Evolutionary conservation across 2,113 vertebrate species (phyloP), one percentile per base, ranked within the genome.

Genomic region (Lathamus discolor): DNA sequence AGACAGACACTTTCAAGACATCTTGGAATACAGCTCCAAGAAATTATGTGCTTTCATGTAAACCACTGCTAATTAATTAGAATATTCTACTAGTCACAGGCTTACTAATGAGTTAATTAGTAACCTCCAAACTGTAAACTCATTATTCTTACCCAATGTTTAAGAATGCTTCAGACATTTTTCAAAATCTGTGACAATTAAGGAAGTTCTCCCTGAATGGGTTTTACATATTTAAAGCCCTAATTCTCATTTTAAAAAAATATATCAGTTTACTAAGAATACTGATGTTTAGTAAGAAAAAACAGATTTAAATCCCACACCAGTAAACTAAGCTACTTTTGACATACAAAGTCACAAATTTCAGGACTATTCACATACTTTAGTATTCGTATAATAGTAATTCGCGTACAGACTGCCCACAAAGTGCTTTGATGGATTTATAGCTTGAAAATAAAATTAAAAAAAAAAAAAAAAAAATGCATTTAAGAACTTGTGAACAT

Each of bases 211-310:
- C 4, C 23, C 9, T 11, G 59, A 75, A 91, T 19, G 86, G 6
- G 0, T n/a, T 15, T 20, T 43, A 57, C 23, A n/a, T 0, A 1
- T 46, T 63, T 67, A 67, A 15, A 63, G 15, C 13, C 22, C n/a
- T 64, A 75, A 85, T 54, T 3, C 1, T 48, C 35, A 61, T 37
- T 67, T 41, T 31, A 52, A 46, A 6, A 74, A 78, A 68, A 86
- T 5, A 16, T 0, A 23, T 41, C 9, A 48, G 7, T 28, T 68
- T 63, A 46, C 54, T 20, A 57, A 33, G 54, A 33, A 55, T 55
- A 55, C 6, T 28, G 13, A 62, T 28, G 8, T 3, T 75, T 75
- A 11, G 31, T 63, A 63, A 19, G 28, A 78, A 90, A 90, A 4
- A 59, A 1, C 1, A 1, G 31, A 48, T 69, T 76, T 49, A 76